Percentiles rank a stretch among this genome's conserved stretches.
Evolutionary conservation across 2,888 invertebrate species (phyloP).

Genomic region (Ormyrus labotus): DNA sequence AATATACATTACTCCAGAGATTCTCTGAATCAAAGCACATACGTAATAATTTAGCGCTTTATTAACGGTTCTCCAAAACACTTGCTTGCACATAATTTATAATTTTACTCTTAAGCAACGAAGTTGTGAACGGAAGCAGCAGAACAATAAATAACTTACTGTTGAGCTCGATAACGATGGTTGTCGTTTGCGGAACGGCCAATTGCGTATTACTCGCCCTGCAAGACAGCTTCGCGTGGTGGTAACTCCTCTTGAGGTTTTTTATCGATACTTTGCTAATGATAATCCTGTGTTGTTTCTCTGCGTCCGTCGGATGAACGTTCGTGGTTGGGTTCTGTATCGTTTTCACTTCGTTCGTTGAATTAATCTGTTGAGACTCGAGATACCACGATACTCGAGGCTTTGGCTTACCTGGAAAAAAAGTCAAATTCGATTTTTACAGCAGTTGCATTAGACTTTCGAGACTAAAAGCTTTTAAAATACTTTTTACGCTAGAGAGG

Average conservation of each 20-base stretch:
- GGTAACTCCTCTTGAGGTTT: slow-evolving; percentile 88
- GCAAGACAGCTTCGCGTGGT: slow-evolving; percentile 90
- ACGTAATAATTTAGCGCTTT: too few relatives aligned
- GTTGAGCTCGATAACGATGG: slow-evolving; percentile 89
- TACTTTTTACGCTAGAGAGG: too few relatives aligned
- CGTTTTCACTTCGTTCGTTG: slow-evolving; percentile 84
- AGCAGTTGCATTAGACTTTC: too few relatives aligned
- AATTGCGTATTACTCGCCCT: slow-evolving; percentile 92
- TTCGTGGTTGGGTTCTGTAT: slow-evolving; percentile 57
- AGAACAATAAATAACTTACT: slow-evolving; percentile 80
- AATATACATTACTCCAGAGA: too few relatives aligned
- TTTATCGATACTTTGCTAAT: slow-evolving; percentile 89
- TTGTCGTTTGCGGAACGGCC: slow-evolving; percentile 87
- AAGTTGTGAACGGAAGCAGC: background rate
- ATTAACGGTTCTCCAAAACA: background rate
- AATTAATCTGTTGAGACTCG: slow-evolving; percentile 81
- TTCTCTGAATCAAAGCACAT: too few relatives aligned
- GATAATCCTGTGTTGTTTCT: slow-evolving; percentile 23
- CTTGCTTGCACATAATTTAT: background rate
- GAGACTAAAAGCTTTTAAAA: too few relatives aligned
- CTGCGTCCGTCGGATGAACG: background rate
- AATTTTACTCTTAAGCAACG: background rate
- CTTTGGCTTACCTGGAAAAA: slow-evolving; percentile 82
- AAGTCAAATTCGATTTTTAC: background rate
- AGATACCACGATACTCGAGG: slow-evolving; percentile 91